Evolutionary conservation across 2,888 invertebrate genomes (phyloP), one percentile per base, ranked within the genome.

Genomic region (Xestia c-nigrum): DNA sequence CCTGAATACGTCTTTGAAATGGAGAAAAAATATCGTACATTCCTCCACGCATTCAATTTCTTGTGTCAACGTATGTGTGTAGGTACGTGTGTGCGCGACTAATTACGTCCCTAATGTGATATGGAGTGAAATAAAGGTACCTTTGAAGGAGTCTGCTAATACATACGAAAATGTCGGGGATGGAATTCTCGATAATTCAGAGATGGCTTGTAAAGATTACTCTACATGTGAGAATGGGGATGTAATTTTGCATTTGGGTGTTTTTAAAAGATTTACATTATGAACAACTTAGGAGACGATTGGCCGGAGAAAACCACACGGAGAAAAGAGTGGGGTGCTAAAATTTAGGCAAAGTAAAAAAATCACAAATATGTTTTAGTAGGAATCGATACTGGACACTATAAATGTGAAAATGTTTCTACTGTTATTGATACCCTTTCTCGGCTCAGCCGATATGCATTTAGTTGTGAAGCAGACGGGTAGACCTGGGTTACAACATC

Each of bases 11-110:
- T 75, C 69, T 50, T 31, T 61, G 46, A n/a, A 63, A 61, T 65
- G 61, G 43, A 50, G 67, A 66, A 81, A 80, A 80, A 83, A 43
- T 79, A 78, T 71, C 73, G 63, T n/a, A 78, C 74, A 90, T 88
- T 89, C 87, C 87, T 80, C 38, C 89, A 88, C 90, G 89, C 79
- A 78, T 86, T 81, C 87, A 89, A 89, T 90, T 88, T 88, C 80
- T 85, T 88, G 78, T 88, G 88, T 88, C 89, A 90, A 90, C 89
- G 86, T 80, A 72, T 50, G 85, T 80, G n/a, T 67, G 83, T n/a
- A n/a, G n/a, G n/a, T 61, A 85, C 80, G 81, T 78, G 85, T 71
- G 72, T 72, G 78, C 66, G 70, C 80, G 76, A 76, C 83, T 91
- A 90, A 90, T 91, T 91, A 88, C 83, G 77, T 78, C 78, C 79